Evolutionary conservation across 2,888 invertebrate species (phyloP), one percentile per base, ranked within the genome.

Genomic region (Chalcosyrphus nemorum): DNA sequence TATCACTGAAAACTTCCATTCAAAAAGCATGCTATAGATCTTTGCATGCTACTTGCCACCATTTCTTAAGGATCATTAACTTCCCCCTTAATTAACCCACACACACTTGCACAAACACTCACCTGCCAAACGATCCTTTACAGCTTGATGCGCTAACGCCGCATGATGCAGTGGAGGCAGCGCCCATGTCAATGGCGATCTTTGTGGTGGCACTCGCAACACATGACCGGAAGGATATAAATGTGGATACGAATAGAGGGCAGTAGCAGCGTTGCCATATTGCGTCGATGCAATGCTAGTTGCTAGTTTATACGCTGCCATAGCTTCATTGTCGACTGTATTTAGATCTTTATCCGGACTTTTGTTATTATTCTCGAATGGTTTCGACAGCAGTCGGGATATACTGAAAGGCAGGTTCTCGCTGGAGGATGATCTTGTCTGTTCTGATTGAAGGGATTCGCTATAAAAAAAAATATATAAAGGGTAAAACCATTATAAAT

Each of bases 101-200:
- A 15, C 4, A 54, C 27, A 38, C n/a, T 52, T 5, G 43, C n/a
- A n/a, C n/a, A 45, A 59, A 5, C 21, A 92, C 94, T 94, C 92
- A 96, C 96, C 96, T 92, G 96, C 95, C 88, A 96, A 92, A 92
- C 96, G 93, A 91, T 96, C 96, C 92, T 96, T 96, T 88, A 96
- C 95, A 89, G 96, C 95, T 92, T 96, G 96, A 88, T 95, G 95
- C 1, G 95, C 95, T 89, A 96, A 94, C 57, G 96, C 95, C 1
- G 96, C 95, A 92, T 90, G 92, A 87, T 92, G 92, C 81, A 92
- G 86, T 52, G 92, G 91, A 82, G 92, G 90, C 88, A 93, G 86
- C 89, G 93, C 87, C 94, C 94, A 86, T 43, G 92, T 90, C 61
- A 92, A 86, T 56, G 91, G 91, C 70, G 91, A 90, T 59, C 92